Conservation (phyloP, 2,888 invertebrate species). For the Trachelus stipa region DNA sequence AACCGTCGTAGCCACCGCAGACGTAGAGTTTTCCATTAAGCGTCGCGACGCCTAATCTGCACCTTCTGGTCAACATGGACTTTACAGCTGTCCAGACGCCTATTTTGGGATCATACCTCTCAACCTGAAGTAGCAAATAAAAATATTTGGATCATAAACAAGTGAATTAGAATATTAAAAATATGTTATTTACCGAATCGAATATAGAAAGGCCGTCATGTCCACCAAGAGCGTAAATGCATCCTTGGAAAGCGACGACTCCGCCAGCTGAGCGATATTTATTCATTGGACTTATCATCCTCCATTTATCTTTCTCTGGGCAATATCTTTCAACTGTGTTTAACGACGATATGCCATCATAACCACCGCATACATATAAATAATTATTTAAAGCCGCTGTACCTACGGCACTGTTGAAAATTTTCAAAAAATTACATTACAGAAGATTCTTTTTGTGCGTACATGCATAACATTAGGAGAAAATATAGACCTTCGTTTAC, state of each 20-base stretch:
- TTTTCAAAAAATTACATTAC: not conserved
- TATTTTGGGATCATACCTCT: slow-evolving; percentile 81
- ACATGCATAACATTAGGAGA: not conserved
- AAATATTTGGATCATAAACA: not conserved
- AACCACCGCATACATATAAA: slow-evolving; percentile 87
- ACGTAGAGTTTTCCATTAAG: slow-evolving; percentile 86
- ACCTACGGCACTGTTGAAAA: slow-evolving; percentile 76
- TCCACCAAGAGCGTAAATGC: slow-evolving; percentile 85
- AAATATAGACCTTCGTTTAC: slow-evolving; percentile 76
- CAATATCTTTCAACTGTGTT: slow-evolving; percentile 87
- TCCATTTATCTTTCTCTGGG: slow-evolving; percentile 80
- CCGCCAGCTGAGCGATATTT: slow-evolving; percentile 80
- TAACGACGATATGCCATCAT: slow-evolving; percentile 85
- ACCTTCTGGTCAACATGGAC: slow-evolving; percentile 83
- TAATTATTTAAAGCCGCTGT: slow-evolving; percentile 83
- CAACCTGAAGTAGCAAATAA: slow-evolving; percentile 68
- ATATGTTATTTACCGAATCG: slow-evolving; percentile 73
- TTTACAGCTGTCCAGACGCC: slow-evolving; percentile 80
- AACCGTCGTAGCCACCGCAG: slow-evolving; percentile 88
- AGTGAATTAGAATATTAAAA: no score
- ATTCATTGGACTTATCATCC: slow-evolving; percentile 78
- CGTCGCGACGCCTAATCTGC: slow-evolving; percentile 85
- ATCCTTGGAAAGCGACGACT: slow-evolving; percentile 77
- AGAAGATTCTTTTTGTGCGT: no score
- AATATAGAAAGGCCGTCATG: slow-evolving; percentile 91